These are phyloP conservation scores for Erpornis zantholeuca DNA, from an alignment of 2,113 vertebrate species.

Conservation along the genomic window DNA sequence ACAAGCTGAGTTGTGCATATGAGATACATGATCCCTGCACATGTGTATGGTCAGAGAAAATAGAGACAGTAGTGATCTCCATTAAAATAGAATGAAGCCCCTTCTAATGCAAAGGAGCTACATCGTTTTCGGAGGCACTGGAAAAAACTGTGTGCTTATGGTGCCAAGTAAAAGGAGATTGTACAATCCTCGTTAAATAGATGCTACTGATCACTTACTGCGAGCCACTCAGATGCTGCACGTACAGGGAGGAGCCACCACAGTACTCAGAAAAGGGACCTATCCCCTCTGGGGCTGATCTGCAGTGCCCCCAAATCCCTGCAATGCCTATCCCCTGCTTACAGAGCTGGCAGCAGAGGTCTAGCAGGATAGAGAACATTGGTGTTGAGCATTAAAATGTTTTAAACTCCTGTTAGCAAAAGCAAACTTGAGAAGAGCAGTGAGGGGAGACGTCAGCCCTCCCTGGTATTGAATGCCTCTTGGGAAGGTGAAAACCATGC, in stretches of 20 bases:
- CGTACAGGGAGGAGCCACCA: background rate
- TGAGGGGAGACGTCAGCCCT: background rate
- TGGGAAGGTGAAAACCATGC: background rate
- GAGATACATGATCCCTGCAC: fast-evolving
- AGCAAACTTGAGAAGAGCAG: background rate
- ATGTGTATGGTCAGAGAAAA: fast-evolving
- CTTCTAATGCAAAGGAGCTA: background rate
- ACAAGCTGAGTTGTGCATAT: background rate
- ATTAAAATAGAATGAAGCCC: background rate
- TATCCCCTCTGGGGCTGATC: fast-evolving
- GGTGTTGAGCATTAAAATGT: background rate
- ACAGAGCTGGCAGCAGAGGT: background rate
- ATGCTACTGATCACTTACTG: background rate
- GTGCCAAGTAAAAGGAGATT: background rate
- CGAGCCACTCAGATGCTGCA: background rate
- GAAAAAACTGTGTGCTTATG: background rate
- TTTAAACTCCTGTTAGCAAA: background rate
- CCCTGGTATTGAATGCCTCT: background rate
- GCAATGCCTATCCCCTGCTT: background rate
- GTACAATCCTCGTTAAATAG: background rate
- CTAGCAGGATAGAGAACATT: background rate
- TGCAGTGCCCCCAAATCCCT: background rate
- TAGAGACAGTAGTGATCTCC: fast-evolving
- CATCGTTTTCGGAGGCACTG: background rate
- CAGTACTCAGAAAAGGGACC: background rate